Conservation (phyloP, 2,888 invertebrate genomes). For the Amphipyra berbera region DNA sequence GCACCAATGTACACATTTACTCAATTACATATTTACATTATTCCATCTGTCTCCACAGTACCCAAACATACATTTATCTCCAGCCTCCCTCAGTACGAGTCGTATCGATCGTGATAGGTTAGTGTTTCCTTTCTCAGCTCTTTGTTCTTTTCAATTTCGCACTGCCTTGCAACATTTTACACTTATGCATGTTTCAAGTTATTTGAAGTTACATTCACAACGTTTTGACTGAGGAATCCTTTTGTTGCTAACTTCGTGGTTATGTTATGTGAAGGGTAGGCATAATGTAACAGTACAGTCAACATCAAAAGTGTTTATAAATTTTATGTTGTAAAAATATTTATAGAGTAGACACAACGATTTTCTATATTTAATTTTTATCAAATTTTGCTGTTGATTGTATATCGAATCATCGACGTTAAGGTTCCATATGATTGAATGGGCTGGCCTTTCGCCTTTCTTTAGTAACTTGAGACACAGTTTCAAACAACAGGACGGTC, state of each 20-base stretch:
- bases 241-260: neutral
- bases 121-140: constrained; percentile 10
- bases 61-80: constrained; percentile 8
- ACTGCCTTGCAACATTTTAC: constrained; percentile 30
- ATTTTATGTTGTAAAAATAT: too few relatives aligned
- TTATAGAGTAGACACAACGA: too few relatives aligned
- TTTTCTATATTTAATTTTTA: too few relatives aligned
- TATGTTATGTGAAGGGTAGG: neutral
- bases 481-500: too few relatives aligned
- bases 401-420: too few relatives aligned
- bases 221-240: constrained; percentile 1
- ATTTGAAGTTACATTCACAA: constrained; percentile 8
- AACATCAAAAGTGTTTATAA: too few relatives aligned
- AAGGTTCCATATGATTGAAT: too few relatives aligned
- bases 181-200: constrained; percentile 21
- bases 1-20: too few relatives aligned
- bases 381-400: too few relatives aligned
- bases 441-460: too few relatives aligned
- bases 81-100: neutral
- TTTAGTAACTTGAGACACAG: too few relatives aligned
- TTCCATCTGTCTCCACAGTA: neutral
- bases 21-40: neutral
- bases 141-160: constrained; percentile 39
- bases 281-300: neutral
- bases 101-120: constrained; percentile 49